Base-by-base conservation (phyloP, 2,888 invertebrate genomes). In the Drosophila paranaensis region DNA sequence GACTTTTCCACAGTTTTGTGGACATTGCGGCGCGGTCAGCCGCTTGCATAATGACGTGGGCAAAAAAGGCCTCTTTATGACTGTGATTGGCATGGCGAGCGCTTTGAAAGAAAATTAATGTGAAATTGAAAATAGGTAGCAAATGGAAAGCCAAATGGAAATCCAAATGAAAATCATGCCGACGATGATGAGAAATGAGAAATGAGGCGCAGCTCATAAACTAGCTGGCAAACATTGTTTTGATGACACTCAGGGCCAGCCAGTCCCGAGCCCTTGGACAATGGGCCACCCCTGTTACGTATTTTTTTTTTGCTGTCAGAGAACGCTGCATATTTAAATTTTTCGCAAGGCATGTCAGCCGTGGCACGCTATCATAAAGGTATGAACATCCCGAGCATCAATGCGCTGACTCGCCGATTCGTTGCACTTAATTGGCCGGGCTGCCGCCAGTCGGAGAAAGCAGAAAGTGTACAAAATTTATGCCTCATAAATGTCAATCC, bases 201-300 rank as follows among this genome's bases (percentile, higher is more conserved):
- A 82, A 71, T 83, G 79, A 81, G 76, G 62, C 81, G 66, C 81
- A 84, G 79, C 87, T 85, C 89, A 89, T 87, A 87, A 87, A 87
- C 88, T 88, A 87, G 60, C 81, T 71, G 81, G 62, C 81, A 85
- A 86, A 86, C 85, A 87, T 84, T 86, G 86, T 86, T 89, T 82
- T 86, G 86, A 86, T 86, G 86, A 86, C 85, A 88, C 86, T 89
- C 78, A 81, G 89, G 85, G 89, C 68, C 85, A 89, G 77, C 67
- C 67, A 54, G 53, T 37, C 51, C 45, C 20, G 42, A 43, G 65
- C 54, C 45, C 54, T 40, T 43, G 20, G 45, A 77, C 62, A 70
- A 71, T 45, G 50, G 63, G 42, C 81, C 77, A 75, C 81, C 81
- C 74, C 67, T 73, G 64, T 48, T 53, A 10, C 27, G 33, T 10